These are phyloP conservation scores for Urosaurus nigricauda DNA, from an alignment of 2,797 vertebrate species.

Conservation along the genomic window DNA sequence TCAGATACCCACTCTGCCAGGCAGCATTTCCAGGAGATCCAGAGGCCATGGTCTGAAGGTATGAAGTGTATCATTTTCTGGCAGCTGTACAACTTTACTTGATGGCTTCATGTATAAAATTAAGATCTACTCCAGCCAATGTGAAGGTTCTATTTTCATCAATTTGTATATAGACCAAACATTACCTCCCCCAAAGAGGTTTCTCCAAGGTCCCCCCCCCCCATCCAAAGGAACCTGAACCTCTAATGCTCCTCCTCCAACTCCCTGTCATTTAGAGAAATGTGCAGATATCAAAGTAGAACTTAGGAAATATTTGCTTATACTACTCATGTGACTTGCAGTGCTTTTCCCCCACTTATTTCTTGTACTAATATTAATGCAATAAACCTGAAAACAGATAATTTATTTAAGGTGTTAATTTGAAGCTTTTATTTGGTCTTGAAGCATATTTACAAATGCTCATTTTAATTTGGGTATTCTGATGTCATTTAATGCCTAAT, in stretches of 20 bases:
- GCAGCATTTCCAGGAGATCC: no score
- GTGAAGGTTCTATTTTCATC: background rate
- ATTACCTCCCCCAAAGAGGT: background rate
- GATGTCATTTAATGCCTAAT: conserved; percentile 33
- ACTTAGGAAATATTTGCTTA: background rate
- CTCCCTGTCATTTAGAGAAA: no score
- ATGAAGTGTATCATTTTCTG: background rate
- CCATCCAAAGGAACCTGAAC: background rate
- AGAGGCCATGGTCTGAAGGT: no score
- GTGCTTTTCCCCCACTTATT: background rate
- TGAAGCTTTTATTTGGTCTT: conserved; percentile 16
- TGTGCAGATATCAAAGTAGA: background rate
- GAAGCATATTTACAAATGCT: conserved; percentile 43
- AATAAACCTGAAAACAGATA: conserved; percentile 2
- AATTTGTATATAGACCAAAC: background rate
- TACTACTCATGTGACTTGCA: background rate
- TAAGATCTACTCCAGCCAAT: background rate
- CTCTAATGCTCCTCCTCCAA: background rate
- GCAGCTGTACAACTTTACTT: background rate
- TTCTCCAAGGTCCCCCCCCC: background rate
- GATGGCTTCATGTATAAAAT: background rate
- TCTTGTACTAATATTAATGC: background rate
- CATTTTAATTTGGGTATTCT: conserved; percentile 27
- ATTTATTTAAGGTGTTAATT: conserved; percentile 28
- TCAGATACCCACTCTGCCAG: no score